These are phyloP conservation scores for Ondatra zibethicus DNA, from an alignment of 2,113 vertebrate species.

Conservation along the genomic window DNA sequence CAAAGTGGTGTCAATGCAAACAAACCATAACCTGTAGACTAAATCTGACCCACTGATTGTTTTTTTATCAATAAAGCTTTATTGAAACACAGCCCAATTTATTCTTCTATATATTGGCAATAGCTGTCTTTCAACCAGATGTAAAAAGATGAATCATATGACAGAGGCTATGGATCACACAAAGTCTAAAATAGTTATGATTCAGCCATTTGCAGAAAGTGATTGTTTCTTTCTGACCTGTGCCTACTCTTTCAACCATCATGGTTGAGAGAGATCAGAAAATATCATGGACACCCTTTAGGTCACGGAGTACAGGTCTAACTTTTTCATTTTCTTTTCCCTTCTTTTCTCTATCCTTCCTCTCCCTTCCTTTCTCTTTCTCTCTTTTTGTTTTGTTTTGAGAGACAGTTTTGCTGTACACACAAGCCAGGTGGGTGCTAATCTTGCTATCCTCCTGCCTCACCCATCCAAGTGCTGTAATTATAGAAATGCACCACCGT, in stretches of 20 bases:
- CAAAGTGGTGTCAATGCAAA: neutral
- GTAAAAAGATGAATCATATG: neutral
- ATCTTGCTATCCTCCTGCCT: neutral
- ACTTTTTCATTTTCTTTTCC: too few relatives aligned
- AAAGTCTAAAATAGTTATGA: neutral
- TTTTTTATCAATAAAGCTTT: conserved; percentile 55
- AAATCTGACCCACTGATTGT: neutral
- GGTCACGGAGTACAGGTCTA: neutral
- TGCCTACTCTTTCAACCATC: neutral
- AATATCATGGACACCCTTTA: neutral
- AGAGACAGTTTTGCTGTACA: neutral
- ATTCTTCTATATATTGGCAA: neutral
- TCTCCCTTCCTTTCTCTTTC: neutral
- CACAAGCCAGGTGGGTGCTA: neutral
- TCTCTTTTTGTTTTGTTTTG: neutral
- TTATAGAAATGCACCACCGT: neutral
- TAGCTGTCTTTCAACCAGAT: neutral
- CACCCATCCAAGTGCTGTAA: neutral
- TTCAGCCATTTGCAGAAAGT: neutral
- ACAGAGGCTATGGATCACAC: neutral
- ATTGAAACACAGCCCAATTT: neutral
- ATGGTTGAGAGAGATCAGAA: neutral
- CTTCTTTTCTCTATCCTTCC: neutral
- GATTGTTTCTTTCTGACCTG: neutral
- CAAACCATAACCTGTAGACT: neutral